Base-by-base conservation (phyloP, 2,888 invertebrate species). In the Myopa testacea region DNA sequence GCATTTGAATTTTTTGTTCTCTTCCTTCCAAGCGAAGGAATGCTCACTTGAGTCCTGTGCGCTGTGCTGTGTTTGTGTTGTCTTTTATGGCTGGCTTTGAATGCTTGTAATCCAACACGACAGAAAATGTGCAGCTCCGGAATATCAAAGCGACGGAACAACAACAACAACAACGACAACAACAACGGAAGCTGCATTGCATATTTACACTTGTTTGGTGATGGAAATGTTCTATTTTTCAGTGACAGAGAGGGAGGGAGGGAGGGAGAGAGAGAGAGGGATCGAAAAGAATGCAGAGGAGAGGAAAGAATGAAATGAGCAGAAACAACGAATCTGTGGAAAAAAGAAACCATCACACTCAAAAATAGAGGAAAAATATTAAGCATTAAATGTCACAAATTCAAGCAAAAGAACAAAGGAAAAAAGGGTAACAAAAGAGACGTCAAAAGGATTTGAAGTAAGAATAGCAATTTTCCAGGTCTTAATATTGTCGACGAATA, bases 71-170 rank as follows among this genome's bases (percentile, higher is more conserved):
- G 63, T 63, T 69, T 45, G n/a, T 14, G 50, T 50, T 69, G 52
- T 69, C 38, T 69, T 14, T 45, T 14, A 52, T 19, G 14, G 45
- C 19, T 69, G 50, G 45, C 45, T 45, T 45, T 45, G 19, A 69
- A 69, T 69, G 10, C 50, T 69, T 69, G 69, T 52, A 69, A 69
- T 45, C 69, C 16, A 50, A 69, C 45, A 50, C 69, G 69, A 69
- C 40, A 45, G 50, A 50, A 40, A 45, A 26, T 45, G 45, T 45
- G 45, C 69, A 69, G 50, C 50, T 34, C 14, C 40, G 50, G 2
- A 26, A 50, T 26, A 26, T 45, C 50, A 45, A 50, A 50, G 19
- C 50, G 26, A 5, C 8, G 50, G 19, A 16, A 68, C 37, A 7
- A 65, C 4, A 16, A 40, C 10, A n/a, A n/a, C n/a, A n/a, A n/a